Evolutionary conservation across 2,888 invertebrate genomes (phyloP).

Genomic region (Chironomus riparius): DNA sequence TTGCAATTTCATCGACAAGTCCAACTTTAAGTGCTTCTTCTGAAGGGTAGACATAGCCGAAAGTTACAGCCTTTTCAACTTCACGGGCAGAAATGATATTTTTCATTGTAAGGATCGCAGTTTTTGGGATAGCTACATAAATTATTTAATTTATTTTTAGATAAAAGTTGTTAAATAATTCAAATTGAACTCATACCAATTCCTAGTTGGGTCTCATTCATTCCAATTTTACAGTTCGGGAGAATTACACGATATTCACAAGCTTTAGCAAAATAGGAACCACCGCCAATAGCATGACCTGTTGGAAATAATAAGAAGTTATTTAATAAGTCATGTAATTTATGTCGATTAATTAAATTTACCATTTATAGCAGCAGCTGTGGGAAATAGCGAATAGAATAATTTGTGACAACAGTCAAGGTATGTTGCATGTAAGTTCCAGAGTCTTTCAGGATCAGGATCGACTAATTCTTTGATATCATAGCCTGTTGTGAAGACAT

Average conservation of each 20-base stretch:
- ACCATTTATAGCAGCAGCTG: constrained; percentile 80
- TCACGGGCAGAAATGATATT: constrained; percentile 57
- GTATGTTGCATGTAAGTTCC: constrained; percentile 63
- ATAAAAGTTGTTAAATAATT: too few relatives aligned
- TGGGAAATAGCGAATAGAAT: constrained; percentile 60
- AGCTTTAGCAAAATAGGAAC: constrained; percentile 66
- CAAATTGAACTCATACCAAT: too few relatives aligned
- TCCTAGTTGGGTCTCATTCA: constrained; percentile 80
- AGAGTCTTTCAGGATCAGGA: constrained; percentile 57
- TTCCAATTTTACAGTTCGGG: constrained; percentile 68
- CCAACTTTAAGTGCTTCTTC: constrained; percentile 68
- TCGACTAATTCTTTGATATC: constrained; percentile 85
- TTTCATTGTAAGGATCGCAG: constrained; percentile 54
- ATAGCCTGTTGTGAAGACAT: constrained; percentile 72
- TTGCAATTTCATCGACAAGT: constrained; percentile 64
- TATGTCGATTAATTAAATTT: constrained; percentile 52
- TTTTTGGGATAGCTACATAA: constrained; percentile 66
- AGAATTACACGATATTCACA: constrained; percentile 82
- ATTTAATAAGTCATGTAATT: constrained; percentile 35
- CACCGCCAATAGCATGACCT: constrained; percentile 41
- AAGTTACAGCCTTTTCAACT: constrained; percentile 65
- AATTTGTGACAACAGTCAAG: constrained; percentile 75
- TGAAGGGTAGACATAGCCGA: constrained; percentile 62
- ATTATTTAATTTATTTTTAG: too few relatives aligned
- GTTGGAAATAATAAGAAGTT: not conserved